Conservation (phyloP, 2,113 vertebrate genomes). For the Pedetes capensis region DNA sequence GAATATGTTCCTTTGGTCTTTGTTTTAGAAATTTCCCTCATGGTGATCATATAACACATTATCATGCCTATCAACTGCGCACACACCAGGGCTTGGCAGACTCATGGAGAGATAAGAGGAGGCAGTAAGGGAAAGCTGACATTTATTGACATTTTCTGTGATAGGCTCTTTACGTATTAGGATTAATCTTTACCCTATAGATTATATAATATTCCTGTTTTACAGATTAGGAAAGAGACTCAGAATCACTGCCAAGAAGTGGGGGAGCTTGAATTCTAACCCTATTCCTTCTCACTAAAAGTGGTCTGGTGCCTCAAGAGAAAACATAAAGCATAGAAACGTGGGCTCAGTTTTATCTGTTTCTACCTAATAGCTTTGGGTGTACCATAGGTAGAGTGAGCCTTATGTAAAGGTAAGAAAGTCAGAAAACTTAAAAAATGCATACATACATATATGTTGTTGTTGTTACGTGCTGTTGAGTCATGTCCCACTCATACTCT, state of each 20-base stretch:
- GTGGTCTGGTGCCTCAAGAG: not conserved
- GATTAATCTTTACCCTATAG: not conserved
- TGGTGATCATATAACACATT: not conserved
- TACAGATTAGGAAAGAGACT: not conserved
- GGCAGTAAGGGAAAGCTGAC: not conserved
- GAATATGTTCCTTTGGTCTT: not conserved
- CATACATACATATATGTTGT: no score
- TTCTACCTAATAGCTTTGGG: not conserved
- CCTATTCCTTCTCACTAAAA: not conserved
- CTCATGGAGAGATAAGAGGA: not conserved
- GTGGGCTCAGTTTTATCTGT: not conserved
- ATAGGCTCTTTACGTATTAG: not conserved
- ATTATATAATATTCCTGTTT: not conserved
- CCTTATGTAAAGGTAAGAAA: not conserved
- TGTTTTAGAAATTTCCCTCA: slow-evolving; percentile 20
- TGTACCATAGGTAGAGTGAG: not conserved
- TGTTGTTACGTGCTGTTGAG: no score
- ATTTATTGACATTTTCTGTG: not conserved
- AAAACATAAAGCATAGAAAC: not conserved
- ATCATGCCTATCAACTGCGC: not conserved
- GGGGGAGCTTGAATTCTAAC: not conserved
- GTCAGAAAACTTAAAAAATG: not conserved
- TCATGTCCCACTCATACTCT: no score
- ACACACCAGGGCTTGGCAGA: not conserved
- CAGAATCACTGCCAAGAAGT: not conserved